Conservation (phyloP, 2,113 vertebrate species). For the Ammospiza nelsoni region DNA sequence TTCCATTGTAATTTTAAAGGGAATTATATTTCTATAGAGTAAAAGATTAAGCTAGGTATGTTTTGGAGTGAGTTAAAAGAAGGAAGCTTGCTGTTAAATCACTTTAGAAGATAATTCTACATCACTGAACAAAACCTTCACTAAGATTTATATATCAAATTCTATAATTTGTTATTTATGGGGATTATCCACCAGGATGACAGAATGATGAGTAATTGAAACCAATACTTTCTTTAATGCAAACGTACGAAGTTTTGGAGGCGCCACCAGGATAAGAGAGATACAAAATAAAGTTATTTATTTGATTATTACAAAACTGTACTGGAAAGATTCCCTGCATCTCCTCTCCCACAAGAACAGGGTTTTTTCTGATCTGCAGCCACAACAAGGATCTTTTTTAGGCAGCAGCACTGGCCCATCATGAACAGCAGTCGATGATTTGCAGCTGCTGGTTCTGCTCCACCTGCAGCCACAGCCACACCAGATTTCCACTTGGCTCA, state of each 20-base stretch:
- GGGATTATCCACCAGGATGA: background rate
- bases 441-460: background rate
- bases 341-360: background rate
- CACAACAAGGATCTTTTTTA: background rate
- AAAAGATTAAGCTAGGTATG: background rate
- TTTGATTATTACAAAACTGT: background rate
- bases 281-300: background rate
- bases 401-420: background rate
- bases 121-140: background rate
- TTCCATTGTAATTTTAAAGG: background rate
- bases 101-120: background rate
- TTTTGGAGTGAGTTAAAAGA: background rate
- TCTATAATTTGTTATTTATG: background rate
- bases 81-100: background rate
- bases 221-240: background rate
- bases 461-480: background rate
- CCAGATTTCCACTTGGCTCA: background rate
- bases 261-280: background rate
- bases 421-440: fast-evolving
- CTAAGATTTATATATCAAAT: background rate
- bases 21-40: background rate
- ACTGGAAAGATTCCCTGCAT: background rate
- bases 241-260: background rate
- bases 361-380: background rate
- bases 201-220: background rate